These are phyloP conservation scores for Mesitornis unicolor DNA, from an alignment of 2,113 vertebrate genomes.

Conservation along the genomic window DNA sequence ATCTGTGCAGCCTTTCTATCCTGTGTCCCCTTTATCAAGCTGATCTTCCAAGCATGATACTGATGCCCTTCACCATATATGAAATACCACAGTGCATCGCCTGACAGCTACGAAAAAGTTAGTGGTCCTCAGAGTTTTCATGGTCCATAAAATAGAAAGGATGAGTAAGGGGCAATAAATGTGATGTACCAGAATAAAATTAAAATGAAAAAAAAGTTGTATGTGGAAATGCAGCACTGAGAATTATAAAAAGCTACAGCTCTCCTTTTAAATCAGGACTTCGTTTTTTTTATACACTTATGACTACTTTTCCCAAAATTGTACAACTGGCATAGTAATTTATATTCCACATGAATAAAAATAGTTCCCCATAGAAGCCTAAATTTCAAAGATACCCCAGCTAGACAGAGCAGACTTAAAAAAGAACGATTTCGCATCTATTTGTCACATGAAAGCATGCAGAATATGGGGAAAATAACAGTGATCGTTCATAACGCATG, in stretches of 20 bases:
- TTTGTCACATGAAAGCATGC: background rate
- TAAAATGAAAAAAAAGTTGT: background rate
- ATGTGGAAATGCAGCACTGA: background rate
- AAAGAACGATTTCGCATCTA: background rate
- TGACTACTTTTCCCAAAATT: too few relatives aligned
- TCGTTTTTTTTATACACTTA: background rate
- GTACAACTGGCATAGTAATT: background rate
- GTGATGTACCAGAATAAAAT: background rate
- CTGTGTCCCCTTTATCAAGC: background rate
- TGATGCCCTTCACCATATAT: background rate
- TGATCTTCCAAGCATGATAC: conserved; percentile 43
- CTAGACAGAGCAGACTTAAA: background rate
- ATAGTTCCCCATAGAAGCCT: background rate
- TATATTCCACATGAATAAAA: background rate
- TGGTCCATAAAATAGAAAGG: background rate
- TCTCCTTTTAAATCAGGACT: background rate
- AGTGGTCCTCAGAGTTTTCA: background rate
- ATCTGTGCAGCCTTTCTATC: conserved; percentile 51
- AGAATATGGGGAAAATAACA: background rate
- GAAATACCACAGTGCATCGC: background rate
- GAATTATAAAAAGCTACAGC: background rate
- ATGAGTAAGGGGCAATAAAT: background rate
- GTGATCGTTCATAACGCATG: fast-evolving
- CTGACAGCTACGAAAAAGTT: conserved; percentile 10
- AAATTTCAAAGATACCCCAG: background rate